A percentile compares a stretch with the other conserved stretches of the same genome.
Conservation (phyloP, 2,888 invertebrate species). For the Mesorhabditis sp. region DNA sequence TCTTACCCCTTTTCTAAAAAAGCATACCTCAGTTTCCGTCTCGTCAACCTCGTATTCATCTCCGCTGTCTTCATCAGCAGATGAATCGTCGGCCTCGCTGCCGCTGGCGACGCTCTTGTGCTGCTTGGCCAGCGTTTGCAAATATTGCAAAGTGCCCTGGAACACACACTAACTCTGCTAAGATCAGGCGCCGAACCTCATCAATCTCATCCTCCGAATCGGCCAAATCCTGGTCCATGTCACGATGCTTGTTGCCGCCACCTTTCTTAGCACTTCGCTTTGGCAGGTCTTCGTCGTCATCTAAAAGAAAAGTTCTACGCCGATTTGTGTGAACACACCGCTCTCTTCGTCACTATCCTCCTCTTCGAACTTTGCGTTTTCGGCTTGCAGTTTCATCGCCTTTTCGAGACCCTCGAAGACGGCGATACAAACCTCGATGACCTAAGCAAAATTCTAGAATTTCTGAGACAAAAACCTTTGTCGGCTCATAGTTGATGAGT, state of each 20-base stretch:
- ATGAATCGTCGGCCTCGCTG: conserved; percentile 3
- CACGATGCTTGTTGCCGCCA: background rate
- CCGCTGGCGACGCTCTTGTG: background rate
- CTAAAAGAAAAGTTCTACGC: background rate
- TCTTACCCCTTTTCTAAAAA: background rate
- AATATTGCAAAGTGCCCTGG: conserved; percentile 3
- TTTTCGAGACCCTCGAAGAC: conserved; percentile 1
- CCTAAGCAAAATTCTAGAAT: background rate
- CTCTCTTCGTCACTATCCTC: conserved; percentile 3
- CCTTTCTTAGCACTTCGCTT: background rate
- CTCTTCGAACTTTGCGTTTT: background rate
- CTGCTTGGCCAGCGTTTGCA: background rate
- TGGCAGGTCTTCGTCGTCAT: background rate
- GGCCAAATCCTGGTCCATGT: conserved; percentile 4
- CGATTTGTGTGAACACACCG: background rate
- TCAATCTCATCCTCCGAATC: conserved; percentile 7
- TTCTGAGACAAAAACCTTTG: background rate
- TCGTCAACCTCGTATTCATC: background rate
- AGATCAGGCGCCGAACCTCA: background rate
- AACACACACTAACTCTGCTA: background rate
- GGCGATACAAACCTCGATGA: background rate
- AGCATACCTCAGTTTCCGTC: background rate
- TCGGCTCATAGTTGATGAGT: background rate
- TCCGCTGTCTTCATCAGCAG: background rate
- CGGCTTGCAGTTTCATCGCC: conserved; percentile 1